Conservation (phyloP, 2,113 vertebrate species). For the Brienomyrus longianalis region DNA sequence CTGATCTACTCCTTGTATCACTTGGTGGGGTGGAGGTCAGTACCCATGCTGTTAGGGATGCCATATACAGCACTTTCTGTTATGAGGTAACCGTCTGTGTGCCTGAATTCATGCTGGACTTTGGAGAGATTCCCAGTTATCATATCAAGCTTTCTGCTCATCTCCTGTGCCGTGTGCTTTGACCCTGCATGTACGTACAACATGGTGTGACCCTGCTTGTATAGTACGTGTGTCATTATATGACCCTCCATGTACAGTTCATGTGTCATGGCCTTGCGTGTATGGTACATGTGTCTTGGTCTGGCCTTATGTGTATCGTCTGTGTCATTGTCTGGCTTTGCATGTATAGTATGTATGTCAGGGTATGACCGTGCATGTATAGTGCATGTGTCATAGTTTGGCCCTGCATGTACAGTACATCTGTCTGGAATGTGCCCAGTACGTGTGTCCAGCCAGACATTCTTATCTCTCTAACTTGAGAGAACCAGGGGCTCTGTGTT, state of each 20-base stretch:
- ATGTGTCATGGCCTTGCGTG: neutral
- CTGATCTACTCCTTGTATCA: neutral
- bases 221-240: neutral
- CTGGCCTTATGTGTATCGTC: neutral
- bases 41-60: neutral
- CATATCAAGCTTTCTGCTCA: neutral
- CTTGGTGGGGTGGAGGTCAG: neutral
- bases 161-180: neutral
- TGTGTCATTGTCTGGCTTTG: neutral
- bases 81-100: neutral
- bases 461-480: neutral
- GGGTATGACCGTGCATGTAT: neutral
- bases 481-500: neutral
- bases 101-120: neutral
- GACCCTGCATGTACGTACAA: neutral
- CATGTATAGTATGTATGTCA: neutral
- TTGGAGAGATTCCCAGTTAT: neutral
- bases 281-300: neutral
- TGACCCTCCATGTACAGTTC: neutral
- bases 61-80: neutral
- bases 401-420: neutral
- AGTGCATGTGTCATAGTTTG: neutral
- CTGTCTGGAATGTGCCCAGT: neutral
- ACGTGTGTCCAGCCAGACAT: neutral
- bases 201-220: neutral